Percentiles rank a stretch among this genome's conserved stretches.
These are phyloP conservation scores for Bicyclus anynana DNA, from an alignment of 1,140 invertebrate genomes.

Conservation along the genomic window DNA sequence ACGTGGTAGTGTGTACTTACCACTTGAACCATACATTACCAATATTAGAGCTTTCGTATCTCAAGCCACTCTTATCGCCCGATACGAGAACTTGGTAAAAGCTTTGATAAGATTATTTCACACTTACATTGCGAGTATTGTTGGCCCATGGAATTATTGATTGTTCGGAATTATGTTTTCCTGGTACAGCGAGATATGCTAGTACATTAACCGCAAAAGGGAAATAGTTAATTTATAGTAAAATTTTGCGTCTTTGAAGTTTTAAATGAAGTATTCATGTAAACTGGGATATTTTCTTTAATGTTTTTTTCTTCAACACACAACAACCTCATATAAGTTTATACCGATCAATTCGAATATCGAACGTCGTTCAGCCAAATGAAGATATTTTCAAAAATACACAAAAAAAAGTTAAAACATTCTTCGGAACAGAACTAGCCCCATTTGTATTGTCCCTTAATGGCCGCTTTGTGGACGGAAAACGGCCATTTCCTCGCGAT, in stretches of 20 bases:
- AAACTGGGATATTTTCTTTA: no score
- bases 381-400: neutral
- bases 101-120: conserved; percentile 45
- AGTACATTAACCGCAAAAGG: conserved; percentile 5
- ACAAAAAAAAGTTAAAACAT: conserved; percentile 27
- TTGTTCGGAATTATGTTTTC: conserved; percentile 16
- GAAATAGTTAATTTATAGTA: conserved; percentile 17
- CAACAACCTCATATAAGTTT: no score
- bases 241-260: neutral
- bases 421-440: conserved; percentile 47
- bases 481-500: conserved; percentile 74
- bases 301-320: no score
- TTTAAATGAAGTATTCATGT: no score
- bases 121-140: conserved; percentile 7
- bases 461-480: conserved; percentile 72
- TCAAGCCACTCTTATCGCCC: conserved; percentile 63
- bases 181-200: conserved; percentile 13
- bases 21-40: conserved; percentile 23
- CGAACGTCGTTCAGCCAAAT: neutral
- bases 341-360: no score
- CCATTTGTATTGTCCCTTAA: conserved; percentile 72
- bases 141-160: conserved; percentile 16
- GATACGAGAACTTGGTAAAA: conserved; percentile 60
- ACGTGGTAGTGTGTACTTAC: conserved; percentile 1
- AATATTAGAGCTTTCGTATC: conserved; percentile 58